These are phyloP conservation scores for Eulemur coronatus DNA, from an alignment of 2,797 vertebrate species.

Conservation along the genomic window DNA sequence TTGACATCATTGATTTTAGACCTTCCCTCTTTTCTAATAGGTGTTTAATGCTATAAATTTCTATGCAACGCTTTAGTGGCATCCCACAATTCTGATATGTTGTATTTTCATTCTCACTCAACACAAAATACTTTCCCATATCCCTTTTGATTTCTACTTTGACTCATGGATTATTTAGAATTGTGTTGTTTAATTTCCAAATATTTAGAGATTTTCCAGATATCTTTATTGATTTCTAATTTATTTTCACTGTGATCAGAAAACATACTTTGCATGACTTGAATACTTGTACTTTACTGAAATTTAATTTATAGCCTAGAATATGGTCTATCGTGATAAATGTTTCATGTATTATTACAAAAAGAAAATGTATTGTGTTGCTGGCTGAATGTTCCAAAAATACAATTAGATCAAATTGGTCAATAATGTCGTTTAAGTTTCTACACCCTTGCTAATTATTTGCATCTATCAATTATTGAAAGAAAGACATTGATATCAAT, in stretches of 20 bases:
- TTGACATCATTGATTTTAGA: background rate
- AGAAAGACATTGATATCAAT: background rate
- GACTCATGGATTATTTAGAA: background rate
- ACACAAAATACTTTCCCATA: background rate
- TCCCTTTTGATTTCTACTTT: conserved; percentile 37
- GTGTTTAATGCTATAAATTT: background rate
- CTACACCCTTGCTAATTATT: background rate
- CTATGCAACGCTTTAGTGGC: background rate
- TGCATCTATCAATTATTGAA: background rate
- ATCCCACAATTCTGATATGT: background rate
- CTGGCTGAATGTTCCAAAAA: background rate
- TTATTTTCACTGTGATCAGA: background rate
- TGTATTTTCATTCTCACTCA: background rate
- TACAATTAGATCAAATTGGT: background rate
- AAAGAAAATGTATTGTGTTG: background rate
- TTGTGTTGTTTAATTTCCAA: background rate
- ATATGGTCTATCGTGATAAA: background rate
- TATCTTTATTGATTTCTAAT: background rate
- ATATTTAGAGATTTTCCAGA: background rate
- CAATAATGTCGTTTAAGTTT: background rate
- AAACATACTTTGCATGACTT: background rate
- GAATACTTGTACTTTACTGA: background rate
- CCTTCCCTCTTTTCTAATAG: background rate
- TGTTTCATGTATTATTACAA: background rate
- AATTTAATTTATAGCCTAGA: background rate